Evolutionary conservation across 2,113 vertebrate genomes (phyloP), one percentile per base, ranked within the genome.

Genomic region (Regulus satrapa): DNA sequence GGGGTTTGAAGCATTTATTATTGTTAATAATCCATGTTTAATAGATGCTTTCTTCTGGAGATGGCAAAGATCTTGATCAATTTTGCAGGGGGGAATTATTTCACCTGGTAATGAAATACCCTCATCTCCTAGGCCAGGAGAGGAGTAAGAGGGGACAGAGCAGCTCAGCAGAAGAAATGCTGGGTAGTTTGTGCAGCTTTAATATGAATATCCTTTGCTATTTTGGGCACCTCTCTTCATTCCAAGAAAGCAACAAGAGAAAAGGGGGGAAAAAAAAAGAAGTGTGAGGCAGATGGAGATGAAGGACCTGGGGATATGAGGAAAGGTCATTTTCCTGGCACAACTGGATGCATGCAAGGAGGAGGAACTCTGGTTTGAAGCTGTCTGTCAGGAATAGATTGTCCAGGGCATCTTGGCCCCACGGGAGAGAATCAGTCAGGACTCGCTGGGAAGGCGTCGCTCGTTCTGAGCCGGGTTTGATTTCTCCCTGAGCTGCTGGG

Each of bases 11-110:
- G 85, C 92, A 91, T 89, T 95, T 89, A 76, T 89, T 96, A 89
- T 82, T 89, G 78, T 66, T 95, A 88, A 92, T 94, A 94, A 92
- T 85, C 72, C 26, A 25, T 40, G 69, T 89, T 94, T 94, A 94
- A 94, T 82, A 81, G 80, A 76, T 1, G 17, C 64, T 89, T 71
- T 72, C 73, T 95, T 63, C 51, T 75, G 79, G 20, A 92, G 45
- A 17, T n/a, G 59, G 62, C 38, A 59, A 64, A 85, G 69, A 48
- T 85, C 62, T 76, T 86, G 74, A 95, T 94, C 89, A 75, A 76
- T 78, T 82, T 59, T 72, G 62, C 72, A 91, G 45, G 76, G 48
- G 51, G 63, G 52, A 64, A 77, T 94, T 92, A 77, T 66, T 94
- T 86, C 34, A 89, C 76, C 80, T 80, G 92, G 24, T 77, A 96